Base-by-base conservation (phyloP, 2,113 vertebrate species). In the Scytalopus superciliaris region DNA sequence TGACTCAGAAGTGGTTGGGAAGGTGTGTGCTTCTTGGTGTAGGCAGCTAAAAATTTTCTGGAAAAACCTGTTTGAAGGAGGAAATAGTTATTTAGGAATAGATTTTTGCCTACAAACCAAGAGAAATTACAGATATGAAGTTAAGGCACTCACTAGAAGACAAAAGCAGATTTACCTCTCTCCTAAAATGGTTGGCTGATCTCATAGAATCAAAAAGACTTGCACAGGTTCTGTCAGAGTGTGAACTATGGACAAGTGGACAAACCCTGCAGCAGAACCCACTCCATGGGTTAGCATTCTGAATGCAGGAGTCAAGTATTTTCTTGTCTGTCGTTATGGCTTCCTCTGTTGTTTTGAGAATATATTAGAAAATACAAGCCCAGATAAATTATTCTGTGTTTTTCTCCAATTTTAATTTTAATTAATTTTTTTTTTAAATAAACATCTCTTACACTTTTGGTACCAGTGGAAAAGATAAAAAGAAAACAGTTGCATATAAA, bases 31-130 rank as follows among this genome's bases (percentile, higher is more conserved):
- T 75, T 50, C 30, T 50, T 91, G 55, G 24, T 35, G 35, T 12
- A 40, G 68, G 40, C 40, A 89, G 70, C 33, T 86, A 60, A 69
- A 74, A 83, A 40, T 66, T 60, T 67, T 66, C 70, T 85, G 72
- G 85, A 66, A 70, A 82, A 89, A 94, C 70, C 72, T 75, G 85
- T 82, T 70, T 83, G 47, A 83, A 92, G 31, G 60, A 59, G 40
- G 45, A 78, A 85, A 59, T 82, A 82, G 30, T 50, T 78, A 44
- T 62, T 56, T 45, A 60, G 57, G 63, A 84, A 72, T 10, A 89
- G 60, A 59, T 31, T 63, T 81, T n/a, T 77, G 56, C 50, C 30
- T 49, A 55, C 24, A 78, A 68, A 81, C 24, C 40, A 64, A 75
- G 67, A 60, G 24, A 74, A 59, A 73, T 49, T 49, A 40, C 5